Conservation (phyloP, 1,140 invertebrate species). For the Venturia canescens region DNA sequence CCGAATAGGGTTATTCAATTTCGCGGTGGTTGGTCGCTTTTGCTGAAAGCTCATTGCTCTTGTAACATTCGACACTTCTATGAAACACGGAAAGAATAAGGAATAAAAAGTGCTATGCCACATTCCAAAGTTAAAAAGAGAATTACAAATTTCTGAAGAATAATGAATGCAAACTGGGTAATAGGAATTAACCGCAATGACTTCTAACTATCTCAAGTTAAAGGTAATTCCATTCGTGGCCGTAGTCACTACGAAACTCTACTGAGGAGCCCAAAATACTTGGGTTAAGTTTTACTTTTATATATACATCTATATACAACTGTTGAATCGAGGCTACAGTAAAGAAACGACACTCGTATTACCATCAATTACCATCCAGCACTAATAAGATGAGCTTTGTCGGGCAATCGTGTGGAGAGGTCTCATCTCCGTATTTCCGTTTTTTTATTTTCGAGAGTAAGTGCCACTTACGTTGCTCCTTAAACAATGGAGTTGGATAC, state of each 20-base stretch:
- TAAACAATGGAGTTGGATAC: conserved; percentile 14
- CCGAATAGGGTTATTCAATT: not conserved
- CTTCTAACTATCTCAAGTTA: conserved; percentile 13
- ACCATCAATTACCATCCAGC: conserved; percentile 48
- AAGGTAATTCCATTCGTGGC: not conserved
- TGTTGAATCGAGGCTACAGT: not conserved
- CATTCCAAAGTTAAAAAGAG: conserved; percentile 13
- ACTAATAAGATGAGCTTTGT: conserved; percentile 48
- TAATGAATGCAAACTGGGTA: conserved; percentile 41
- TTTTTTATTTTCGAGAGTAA: conserved; percentile 5
- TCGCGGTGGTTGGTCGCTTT: too few species aligned
- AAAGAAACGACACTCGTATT: conserved; percentile 27
- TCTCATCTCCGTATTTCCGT: not conserved
- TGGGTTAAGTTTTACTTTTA: not conserved
- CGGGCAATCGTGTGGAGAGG: conserved; percentile 41
- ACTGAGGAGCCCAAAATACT: not conserved
- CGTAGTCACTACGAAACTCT: not conserved
- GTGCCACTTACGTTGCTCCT: conserved; percentile 36
- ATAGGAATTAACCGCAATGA: conserved; percentile 34
- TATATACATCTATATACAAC: conserved; percentile 16
- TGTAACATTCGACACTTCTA: not conserved
- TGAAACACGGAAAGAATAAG: not conserved
- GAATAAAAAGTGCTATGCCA: not conserved
- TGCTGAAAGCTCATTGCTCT: not conserved
- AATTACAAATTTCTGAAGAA: not conserved